Evolutionary conservation across 2,113 vertebrate species (phyloP).

Genomic region (Larimichthys polyactis): DNA sequence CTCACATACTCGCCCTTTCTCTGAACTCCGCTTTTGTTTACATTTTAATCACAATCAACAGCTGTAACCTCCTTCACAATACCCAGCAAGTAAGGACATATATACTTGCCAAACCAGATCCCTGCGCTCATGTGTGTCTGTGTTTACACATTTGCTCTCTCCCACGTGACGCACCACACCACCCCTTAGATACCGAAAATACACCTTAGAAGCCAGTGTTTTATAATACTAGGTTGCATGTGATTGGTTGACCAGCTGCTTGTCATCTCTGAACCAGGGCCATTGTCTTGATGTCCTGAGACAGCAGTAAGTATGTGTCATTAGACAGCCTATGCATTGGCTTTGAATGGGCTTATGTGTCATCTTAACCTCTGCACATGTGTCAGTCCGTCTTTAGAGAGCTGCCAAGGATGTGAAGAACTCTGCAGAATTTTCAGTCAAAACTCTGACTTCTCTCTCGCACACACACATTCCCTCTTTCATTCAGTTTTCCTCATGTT

Average conservation of each 20-base stretch:
- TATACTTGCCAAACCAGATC: constrained; percentile 86
- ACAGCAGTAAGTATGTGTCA: constrained; percentile 58
- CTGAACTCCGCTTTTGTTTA: constrained; percentile 83
- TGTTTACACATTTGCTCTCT: constrained; percentile 75
- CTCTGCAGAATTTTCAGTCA: constrained; percentile 46
- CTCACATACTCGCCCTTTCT: constrained; percentile 77
- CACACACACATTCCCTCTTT: constrained; percentile 42
- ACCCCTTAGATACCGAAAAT: constrained; percentile 69
- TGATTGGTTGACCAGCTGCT: constrained; percentile 54
- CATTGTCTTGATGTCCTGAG: constrained; percentile 61
- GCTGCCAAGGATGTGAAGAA: constrained; percentile 45
- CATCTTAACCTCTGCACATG: constrained; percentile 70
- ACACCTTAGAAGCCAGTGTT: constrained; percentile 46
- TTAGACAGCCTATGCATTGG: constrained; percentile 59
- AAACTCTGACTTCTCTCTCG: constrained; percentile 28
- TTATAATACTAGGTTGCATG: constrained; percentile 36
- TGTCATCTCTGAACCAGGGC: constrained; percentile 43
- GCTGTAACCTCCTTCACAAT: constrained; percentile 81
- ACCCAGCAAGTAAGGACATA: constrained; percentile 81
- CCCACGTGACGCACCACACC: constrained; percentile 68
- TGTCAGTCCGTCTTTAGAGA: constrained; percentile 61
- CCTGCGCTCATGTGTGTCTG: constrained; percentile 72
- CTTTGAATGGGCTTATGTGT: constrained; percentile 67
- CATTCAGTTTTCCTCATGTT: constrained; percentile 73
- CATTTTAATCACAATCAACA: constrained; percentile 86